These are phyloP conservation scores for Leptopterna dolabrata DNA, from an alignment of 2,888 invertebrate genomes.

Conservation along the genomic window DNA sequence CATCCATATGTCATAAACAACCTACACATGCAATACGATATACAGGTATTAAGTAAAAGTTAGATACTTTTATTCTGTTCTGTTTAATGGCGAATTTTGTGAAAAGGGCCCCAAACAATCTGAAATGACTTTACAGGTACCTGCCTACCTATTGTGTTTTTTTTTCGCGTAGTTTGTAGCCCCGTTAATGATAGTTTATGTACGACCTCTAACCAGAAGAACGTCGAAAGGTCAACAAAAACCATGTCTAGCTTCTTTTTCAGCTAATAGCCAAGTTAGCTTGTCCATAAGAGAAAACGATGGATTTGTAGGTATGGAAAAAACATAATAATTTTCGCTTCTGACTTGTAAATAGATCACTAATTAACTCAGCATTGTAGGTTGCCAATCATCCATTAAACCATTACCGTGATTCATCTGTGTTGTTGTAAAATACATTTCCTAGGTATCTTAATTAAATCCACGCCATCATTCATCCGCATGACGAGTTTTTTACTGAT, in stretches of 20 bases:
- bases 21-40: slow-evolving; percentile 97
- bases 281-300: slow-evolving; percentile 14
- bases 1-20: slow-evolving; percentile 98
- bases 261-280: background rate
- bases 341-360: background rate
- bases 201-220: background rate
- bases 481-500: background rate
- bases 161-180: background rate
- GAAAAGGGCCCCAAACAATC: background rate
- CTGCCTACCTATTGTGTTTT: background rate
- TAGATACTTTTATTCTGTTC: slow-evolving; percentile 51
- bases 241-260: background rate
- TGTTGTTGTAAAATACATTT: background rate
- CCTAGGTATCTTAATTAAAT: background rate
- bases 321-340: background rate
- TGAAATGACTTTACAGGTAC: background rate
- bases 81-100: background rate
- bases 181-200: background rate
- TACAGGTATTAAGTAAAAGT: slow-evolving; percentile 75
- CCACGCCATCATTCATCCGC: background rate
- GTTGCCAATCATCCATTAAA: background rate
- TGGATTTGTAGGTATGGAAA: background rate
- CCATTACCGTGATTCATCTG: background rate
- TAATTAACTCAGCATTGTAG: background rate
- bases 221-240: background rate